A percentile compares a stretch with the other conserved stretches of the same genome.
Conservation (phyloP, 2,797 vertebrate genomes). For the Helarctos malayanus region DNA sequence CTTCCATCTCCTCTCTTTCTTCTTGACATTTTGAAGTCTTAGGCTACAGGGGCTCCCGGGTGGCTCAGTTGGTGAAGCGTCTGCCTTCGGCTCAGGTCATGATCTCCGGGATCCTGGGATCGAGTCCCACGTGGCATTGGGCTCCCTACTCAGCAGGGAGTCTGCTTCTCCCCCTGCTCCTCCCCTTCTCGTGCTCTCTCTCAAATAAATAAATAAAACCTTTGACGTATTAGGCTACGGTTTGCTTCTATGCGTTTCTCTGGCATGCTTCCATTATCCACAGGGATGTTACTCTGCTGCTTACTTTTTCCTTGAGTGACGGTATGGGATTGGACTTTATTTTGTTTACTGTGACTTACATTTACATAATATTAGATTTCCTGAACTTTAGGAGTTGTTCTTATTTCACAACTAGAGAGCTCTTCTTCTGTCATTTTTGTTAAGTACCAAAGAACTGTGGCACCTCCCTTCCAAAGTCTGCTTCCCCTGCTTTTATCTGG, state of each 20-base stretch:
- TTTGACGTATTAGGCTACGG: neutral
- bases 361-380: neutral
- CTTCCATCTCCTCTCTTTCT: neutral
- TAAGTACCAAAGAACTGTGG: neutral
- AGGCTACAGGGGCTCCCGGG: neutral
- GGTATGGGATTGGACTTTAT: neutral
- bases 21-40: neutral
- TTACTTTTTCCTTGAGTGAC: conserved; percentile 39
- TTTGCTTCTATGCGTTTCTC: neutral
- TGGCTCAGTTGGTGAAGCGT: no score
- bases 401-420: neutral
- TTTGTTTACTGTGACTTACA: neutral
- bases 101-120: no score
- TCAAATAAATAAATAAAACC: no score
- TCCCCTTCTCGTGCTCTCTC: no score
- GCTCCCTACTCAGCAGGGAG: no score
- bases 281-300: neutral
- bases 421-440: neutral
- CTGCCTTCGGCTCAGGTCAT: no score
- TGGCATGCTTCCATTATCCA: neutral
- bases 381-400: neutral
- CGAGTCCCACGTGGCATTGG: no score
- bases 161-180: no score
- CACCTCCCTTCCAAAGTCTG: neutral
- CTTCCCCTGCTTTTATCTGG: neutral